Evolutionary conservation across 2,888 invertebrate species (phyloP).

Genomic region (Eumerus sabulonum): DNA sequence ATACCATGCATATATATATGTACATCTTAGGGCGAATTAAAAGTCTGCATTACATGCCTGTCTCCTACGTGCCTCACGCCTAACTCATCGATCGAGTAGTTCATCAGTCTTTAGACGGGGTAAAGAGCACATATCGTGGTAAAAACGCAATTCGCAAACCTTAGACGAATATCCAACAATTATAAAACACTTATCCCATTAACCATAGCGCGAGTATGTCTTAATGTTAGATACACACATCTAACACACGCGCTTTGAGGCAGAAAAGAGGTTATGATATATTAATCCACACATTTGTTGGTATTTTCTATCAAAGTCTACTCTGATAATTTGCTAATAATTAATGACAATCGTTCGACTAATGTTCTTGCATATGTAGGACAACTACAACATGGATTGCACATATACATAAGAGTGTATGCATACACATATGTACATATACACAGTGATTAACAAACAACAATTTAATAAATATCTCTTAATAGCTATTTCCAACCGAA

Average conservation of each 20-base stretch:
- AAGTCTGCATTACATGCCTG: too few relatives aligned
- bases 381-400: background rate
- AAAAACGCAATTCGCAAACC: too few relatives aligned
- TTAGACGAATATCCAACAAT: conserved; percentile 55
- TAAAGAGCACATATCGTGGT: too few relatives aligned
- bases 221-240: conserved; percentile 8
- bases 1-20: too few relatives aligned
- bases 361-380: too few relatives aligned
- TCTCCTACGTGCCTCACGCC: too few relatives aligned
- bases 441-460: conserved; percentile 57
- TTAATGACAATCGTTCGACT: conserved; percentile 46
- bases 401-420: background rate
- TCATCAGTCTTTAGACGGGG: too few relatives aligned
- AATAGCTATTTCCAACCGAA: conserved; percentile 33
- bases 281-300: conserved; percentile 55
- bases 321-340: conserved; percentile 57
- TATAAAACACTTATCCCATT: conserved; percentile 59
- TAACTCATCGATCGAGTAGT: too few relatives aligned
- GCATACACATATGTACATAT: conserved; percentile 41
- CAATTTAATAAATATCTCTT: conserved; percentile 55
- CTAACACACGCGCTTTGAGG: conserved; percentile 3
- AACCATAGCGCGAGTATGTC: conserved; percentile 3
- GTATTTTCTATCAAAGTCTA: conserved; percentile 34
- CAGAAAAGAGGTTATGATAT: conserved; percentile 26
- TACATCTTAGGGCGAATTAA: too few relatives aligned